phyloP scores from a whole-genome alignment of 1,140 invertebrate species.

The Ptiloglossa arizonensis region DNA sequence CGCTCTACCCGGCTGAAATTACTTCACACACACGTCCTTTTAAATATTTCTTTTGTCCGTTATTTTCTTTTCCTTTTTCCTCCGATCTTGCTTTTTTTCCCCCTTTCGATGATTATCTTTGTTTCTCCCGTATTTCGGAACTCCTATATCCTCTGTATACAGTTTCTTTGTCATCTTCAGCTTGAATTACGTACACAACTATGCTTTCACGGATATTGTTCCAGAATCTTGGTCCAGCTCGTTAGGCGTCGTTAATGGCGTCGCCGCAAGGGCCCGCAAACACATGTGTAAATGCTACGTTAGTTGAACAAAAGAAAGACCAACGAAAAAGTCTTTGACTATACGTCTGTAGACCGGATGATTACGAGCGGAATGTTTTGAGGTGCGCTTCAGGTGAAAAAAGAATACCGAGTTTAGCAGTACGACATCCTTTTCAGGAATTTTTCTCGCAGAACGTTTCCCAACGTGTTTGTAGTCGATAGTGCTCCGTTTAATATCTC shows the following conservation, averaged over 20 bases:
- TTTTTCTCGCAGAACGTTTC: too few relatives aligned
- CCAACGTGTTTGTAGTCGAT: not conserved
- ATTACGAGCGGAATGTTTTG: slow-evolving; percentile 16
- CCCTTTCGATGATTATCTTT: not conserved
- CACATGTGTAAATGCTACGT: slow-evolving; percentile 21
- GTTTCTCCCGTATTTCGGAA: too few relatives aligned
- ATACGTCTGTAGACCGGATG: slow-evolving; percentile 8
- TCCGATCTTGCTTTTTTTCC: not conserved
- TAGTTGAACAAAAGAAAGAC: slow-evolving; percentile 27
- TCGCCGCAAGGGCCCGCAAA: not conserved
- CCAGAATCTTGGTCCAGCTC: slow-evolving; percentile 38
- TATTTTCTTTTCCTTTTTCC: not conserved
- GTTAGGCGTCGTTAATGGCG: slow-evolving; percentile 59
- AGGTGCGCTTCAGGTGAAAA: not conserved
- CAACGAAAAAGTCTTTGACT: slow-evolving; percentile 14
- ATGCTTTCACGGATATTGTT: slow-evolving; percentile 40
- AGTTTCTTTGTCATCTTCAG: not conserved
- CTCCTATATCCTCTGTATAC: not conserved
- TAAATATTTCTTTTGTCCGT: not conserved
- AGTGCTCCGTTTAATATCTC: too few relatives aligned
- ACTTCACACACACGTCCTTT: too few relatives aligned
- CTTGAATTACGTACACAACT: not conserved
- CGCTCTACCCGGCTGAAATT: too few relatives aligned
- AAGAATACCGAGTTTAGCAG: too few relatives aligned
- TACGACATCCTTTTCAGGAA: too few relatives aligned